Conservation (phyloP, 92 coral and sea anemone genomes). For the Epizoanthus stellaris region DNA sequence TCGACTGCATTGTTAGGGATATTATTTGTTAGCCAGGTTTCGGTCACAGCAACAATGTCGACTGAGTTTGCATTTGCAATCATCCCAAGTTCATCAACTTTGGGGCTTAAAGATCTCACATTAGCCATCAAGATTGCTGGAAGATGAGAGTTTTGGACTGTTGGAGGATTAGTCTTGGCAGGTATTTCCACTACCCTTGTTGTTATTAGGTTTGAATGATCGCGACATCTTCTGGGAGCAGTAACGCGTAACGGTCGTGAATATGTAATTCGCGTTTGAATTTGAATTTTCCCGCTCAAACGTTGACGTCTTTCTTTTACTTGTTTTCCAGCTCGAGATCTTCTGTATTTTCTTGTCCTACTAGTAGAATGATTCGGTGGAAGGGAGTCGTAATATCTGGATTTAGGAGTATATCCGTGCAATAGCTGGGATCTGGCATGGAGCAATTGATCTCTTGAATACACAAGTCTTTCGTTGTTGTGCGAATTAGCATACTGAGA, state of each 20-base stretch:
- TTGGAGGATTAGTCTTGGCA: not conserved
- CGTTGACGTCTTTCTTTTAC: not conserved
- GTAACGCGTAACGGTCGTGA: not conserved
- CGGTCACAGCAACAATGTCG: constrained; percentile 25
- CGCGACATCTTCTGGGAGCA: too few relatives aligned
- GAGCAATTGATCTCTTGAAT: too few relatives aligned
- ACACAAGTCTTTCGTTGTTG: not conserved
- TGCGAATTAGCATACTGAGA: constrained; percentile 9
- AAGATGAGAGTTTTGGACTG: not conserved
- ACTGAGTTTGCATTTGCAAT: not conserved
- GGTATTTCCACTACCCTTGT: not conserved
- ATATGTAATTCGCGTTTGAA: not conserved
- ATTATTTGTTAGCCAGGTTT: constrained; percentile 30
- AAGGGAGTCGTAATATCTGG: not conserved
- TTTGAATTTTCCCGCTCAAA: not conserved
- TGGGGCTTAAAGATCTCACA: constrained; percentile 23
- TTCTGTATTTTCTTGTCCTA: not conserved
- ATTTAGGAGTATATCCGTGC: not conserved
- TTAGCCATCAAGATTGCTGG: constrained; percentile 5
- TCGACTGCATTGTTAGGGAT: constrained; percentile 27
- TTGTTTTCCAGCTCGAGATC: constrained; percentile 3
- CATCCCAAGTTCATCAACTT: constrained; percentile 27
- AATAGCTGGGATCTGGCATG: not conserved
- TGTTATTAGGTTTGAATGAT: too few relatives aligned
- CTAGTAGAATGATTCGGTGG: not conserved